phyloP scores from a whole-genome alignment of 2,797 vertebrate species.

The Sandelia bainsii region DNA sequence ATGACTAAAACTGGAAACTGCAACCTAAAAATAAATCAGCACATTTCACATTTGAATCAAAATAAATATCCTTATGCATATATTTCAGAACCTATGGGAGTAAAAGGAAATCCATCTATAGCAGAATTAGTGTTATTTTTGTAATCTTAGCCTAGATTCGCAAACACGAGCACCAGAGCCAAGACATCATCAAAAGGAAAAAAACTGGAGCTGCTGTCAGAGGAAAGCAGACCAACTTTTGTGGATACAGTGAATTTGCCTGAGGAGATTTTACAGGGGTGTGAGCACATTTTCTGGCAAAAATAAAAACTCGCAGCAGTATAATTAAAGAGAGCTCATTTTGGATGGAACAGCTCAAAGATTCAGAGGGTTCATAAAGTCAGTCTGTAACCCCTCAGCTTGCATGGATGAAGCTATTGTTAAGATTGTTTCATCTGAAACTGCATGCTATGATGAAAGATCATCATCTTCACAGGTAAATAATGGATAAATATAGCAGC shows the following conservation, averaged over 20 bases:
- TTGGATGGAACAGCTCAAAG: conserved; percentile 27
- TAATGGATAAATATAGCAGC: neutral
- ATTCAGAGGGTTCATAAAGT: conserved; percentile 30
- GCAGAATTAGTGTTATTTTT: conserved; percentile 62
- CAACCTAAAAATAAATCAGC: conserved; percentile 31
- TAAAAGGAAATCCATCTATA: conserved; percentile 38
- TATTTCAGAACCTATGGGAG: conserved; percentile 48
- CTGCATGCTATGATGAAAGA: neutral
- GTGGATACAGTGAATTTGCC: conserved; percentile 45
- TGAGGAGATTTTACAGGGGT: conserved; percentile 39
- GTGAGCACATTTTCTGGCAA: conserved; percentile 37
- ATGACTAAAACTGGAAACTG: neutral
- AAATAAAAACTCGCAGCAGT: conserved; percentile 22
- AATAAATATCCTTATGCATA: conserved; percentile 40
- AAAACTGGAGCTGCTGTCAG: conserved; percentile 58
- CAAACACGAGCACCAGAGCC: conserved; percentile 50
- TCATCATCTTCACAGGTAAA: conserved; percentile 9
- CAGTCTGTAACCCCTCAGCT: conserved; percentile 40
- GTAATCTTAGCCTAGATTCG: conserved; percentile 65
- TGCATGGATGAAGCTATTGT: conserved; percentile 12
- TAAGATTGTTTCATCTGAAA: neutral
- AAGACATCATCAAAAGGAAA: conserved; percentile 65
- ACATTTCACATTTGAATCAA: conserved; percentile 32
- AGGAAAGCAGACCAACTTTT: conserved; percentile 54
- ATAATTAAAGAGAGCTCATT: conserved; percentile 44